A percentile compares a stretch with the other conserved stretches of the same genome.
Conservation (phyloP, 2,888 invertebrate genomes). For the Eueremaeus valkanovi region DNA sequence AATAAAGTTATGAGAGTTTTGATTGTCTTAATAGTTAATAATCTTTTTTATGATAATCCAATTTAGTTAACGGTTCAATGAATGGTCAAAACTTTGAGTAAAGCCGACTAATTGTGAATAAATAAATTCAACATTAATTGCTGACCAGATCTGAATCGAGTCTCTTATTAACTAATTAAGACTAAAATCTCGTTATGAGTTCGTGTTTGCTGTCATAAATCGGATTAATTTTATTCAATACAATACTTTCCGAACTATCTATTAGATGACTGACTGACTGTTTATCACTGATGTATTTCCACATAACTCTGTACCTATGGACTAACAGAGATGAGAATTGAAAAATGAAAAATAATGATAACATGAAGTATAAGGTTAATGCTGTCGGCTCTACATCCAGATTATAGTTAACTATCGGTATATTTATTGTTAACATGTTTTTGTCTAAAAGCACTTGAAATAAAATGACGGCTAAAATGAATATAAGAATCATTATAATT, state of each 20-base stretch:
- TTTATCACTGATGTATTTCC: conserved; percentile 10
- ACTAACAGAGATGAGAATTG: background rate
- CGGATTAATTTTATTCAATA: background rate
- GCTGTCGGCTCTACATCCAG: background rate
- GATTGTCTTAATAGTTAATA: too few species aligned
- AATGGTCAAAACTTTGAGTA: too few species aligned
- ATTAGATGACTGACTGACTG: background rate
- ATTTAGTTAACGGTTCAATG: too few species aligned
- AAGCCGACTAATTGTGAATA: too few species aligned
- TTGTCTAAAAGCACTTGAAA: background rate
- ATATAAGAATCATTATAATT: background rate
- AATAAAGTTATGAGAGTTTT: too few species aligned
- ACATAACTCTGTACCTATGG: conserved; percentile 22
- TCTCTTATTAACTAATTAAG: too few species aligned
- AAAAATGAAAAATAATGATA: background rate
- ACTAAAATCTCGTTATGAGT: background rate
- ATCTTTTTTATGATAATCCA: too few species aligned
- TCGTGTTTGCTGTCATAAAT: background rate
- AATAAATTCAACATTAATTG: too few species aligned
- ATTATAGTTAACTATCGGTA: conserved; percentile 7
- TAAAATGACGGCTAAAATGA: background rate
- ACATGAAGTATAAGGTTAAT: background rate
- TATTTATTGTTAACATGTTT: background rate
- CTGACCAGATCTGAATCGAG: too few species aligned
- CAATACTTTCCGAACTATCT: background rate